Conservation (phyloP, 1,140 invertebrate genomes). For the Liolophura sinensis region DNA sequence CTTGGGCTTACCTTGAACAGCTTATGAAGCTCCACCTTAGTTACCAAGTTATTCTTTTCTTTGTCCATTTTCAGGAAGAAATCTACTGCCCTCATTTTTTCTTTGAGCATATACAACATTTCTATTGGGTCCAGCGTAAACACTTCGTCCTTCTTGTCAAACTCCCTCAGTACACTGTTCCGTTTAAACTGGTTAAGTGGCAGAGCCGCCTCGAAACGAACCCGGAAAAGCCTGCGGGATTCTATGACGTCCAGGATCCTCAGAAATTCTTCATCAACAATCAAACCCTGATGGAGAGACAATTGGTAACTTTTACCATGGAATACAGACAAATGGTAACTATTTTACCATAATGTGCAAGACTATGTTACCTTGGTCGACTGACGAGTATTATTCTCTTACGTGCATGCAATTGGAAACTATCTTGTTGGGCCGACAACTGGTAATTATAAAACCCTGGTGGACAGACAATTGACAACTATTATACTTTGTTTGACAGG, state of each 20-base stretch:
- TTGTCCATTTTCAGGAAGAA: conserved; percentile 41
- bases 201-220: conserved; percentile 30
- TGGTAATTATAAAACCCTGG: no score
- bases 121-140: conserved; percentile 31
- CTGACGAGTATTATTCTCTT: no score
- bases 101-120: conserved; percentile 42
- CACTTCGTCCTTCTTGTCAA: no score
- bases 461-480: no score
- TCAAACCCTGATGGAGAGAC: conserved; percentile 24
- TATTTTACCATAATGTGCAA: no score
- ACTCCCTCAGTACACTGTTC: no score
- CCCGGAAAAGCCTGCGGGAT: conserved; percentile 25
- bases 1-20: conserved; percentile 35
- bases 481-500: no score
- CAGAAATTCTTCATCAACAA: conserved; percentile 43
- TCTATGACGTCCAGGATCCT: conserved; percentile 26
- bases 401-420: no score
- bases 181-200: conserved; percentile 17
- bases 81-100: conserved; percentile 43
- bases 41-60: conserved; percentile 23
- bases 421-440: no score
- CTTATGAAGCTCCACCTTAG: conserved; percentile 34
- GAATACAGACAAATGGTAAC: no score
- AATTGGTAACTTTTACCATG: no score
- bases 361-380: no score